Base-by-base conservation (phyloP, 2,113 vertebrate genomes). In the Smithornis capensis region DNA sequence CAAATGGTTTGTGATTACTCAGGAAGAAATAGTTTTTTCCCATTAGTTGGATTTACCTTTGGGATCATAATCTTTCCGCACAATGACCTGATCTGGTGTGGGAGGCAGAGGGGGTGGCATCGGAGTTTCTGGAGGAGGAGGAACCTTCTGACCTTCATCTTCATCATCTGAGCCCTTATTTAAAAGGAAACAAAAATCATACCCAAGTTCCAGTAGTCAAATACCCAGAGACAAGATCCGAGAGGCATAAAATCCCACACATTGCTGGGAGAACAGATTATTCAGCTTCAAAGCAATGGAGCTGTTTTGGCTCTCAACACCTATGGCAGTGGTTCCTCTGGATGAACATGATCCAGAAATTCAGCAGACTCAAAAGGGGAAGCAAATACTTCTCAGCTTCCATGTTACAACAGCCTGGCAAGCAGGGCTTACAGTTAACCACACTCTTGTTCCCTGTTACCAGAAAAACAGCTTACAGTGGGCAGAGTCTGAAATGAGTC, bases 21-120 rank as follows among this genome's bases (percentile, higher is more conserved):
- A 24, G 47, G 60, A 55, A 74, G 53, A 65, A 82, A 53, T 19
- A 12, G 0, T 1, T 28, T 11, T 65, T 7, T 12, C 42, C 29
- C 62, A 21, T 10, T 13, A 50, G 23, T 28, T 28, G 22, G 24
- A 21, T 62, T 86, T 96, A 99, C 99, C 99, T 98, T 99, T 99
- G 77, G 99, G 99, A 95, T 99, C 99, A 0, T 99, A 99, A 97
- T 99, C 99, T 90, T 99, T 99, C 93, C 99, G 98, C 85, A 99
- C 99, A 93, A 99, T 99, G 94, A 99, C 99, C 87, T 99, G 99
- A 95, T 99, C 99, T 81, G 99, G 99, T 5, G 99, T 99, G 16
- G 99, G 99, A 47, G 99, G 99, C 80, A 99, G 98, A 57, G 99
- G 99, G 0, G 99, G 99, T 10, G 99, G 99, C 99, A 99, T 99